Evolutionary conservation across 2,113 vertebrate species (phyloP), one percentile per base, ranked within the genome.

Genomic region (Indicator indicator): DNA sequence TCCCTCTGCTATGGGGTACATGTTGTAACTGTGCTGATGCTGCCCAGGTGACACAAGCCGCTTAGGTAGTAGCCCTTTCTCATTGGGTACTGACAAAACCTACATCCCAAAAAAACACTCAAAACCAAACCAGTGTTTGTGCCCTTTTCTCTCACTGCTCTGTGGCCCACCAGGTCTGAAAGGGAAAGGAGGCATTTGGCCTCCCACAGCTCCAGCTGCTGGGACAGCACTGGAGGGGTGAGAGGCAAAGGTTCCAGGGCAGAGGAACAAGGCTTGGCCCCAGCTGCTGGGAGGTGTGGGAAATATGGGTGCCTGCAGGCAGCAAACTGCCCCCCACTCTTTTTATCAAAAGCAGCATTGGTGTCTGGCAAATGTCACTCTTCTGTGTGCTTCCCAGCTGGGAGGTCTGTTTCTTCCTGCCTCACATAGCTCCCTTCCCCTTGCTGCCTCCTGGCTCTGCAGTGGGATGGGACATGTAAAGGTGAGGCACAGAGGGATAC

Each of bases 311-410:
- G 78, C 80, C 88, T 92, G 68, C 46, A 67, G 94, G 92, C 90
- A 95, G 65, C 80, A 36, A 83, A 54, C 78, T 86, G 86, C 78
- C 86, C 86, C 81, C 52, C 50, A 9, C 60, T 52, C 91, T 69
- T 94, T 89, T 94, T 89, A 91, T 91, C 94, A 77, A 94, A 88
- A 90, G 83, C 92, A 69, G 80, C 83, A 78, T 94, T 67, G n/a
- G 77, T 30, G 50, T 94, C 93, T 94, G 96, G 93, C 55, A 91
- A 94, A 95, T 91, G 91, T 95, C 93, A 95, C 87, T 87, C 73
- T 89, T 77, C 74, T 0, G 7, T 4, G 0, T 72, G 58, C 77
- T 84, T 87, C 87, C 89, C 23, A 4, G 67, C 94, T 93, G 94
- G 84, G 89, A 96, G 87, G 89, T 93, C 89, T 2, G 2, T 68